Evolutionary conservation across 2,797 vertebrate species (phyloP), one percentile per base, ranked within the genome.

Genomic region (Enteromius afrohamiltoni): DNA sequence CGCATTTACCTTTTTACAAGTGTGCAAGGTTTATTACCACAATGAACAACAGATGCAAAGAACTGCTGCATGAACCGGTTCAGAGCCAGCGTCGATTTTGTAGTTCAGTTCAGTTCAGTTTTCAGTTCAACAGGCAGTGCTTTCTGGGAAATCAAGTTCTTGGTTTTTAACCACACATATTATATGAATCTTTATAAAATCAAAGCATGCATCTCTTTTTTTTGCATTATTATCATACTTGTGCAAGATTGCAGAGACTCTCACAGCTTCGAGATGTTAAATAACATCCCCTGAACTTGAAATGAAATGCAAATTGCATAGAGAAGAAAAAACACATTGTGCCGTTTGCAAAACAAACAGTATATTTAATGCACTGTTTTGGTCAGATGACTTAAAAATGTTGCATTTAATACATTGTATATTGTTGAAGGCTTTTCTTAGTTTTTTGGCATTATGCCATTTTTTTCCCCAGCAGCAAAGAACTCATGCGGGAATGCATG

Each of bases 271-370:
- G 3, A 19, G 10, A n/a, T 45, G 47, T 1, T 17, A 17, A 42
- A 79, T 49, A 79, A 79, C 7, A 11, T 42, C 4, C 68, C 34
- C 40, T 70, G 45, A 6, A 31, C 69, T 37, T 19, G 45, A 73
- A 84, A 81, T 37, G 34, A 86, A 75, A 40, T 40, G 5, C 37
- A 40, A 40, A 68, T 11, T n/a, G 21, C 65, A 42, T 34, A 3
- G 31, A 34, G 31, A 34, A 34, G 31, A 34, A 34, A 34, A 4
- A 34, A 34, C 31, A 34, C 31, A 34, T 68, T 4, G 6, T 40
- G 19, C 19, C 51, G 8, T 17, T 19, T 51, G 49, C 19, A 62
- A 58, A 23, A 26, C 9, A 19, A 7, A 8, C n/a, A 14, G 4
- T 26, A 31, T 17, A 64, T 8, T 31, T 8, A 34, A 23, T 26